Base-by-base conservation (phyloP, 2,888 invertebrate species). In the Aplocera efformata region DNA sequence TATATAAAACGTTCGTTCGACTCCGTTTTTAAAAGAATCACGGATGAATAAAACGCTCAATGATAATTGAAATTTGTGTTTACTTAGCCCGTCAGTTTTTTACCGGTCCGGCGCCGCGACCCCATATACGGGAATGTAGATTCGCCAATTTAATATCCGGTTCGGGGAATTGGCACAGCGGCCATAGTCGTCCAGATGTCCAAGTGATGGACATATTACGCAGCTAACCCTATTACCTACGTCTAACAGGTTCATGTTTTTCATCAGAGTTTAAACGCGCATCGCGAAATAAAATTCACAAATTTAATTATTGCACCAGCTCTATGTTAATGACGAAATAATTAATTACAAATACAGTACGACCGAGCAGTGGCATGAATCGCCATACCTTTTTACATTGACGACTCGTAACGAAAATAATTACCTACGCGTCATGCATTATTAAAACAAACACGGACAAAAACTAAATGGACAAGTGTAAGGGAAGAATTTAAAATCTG, bases 41-140 rank as follows among this genome's bases (percentile, higher is more conserved):
- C 64, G 70, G 75, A 79, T 77, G 68, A 78, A 79, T 76, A 79
- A 83, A 84, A 84, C 71, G 65, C 73, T 73, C 70, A 79, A 82
- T 84, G 78, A 81, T 85, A 82, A 85, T 81, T 84, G 74, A 84
- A 88, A 84, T 85, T 83, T 83, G 83, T 82, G 74, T 81, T 85
- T 80, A 80, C 79, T 81, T 84, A 79, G 71, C 61, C 58, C 55
- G 67, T 46, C 53, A 50, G 60, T 65, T 82, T 84, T 85, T 86
- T 77, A 63, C 59, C 32, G 47, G 56, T 60, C 68, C 77, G 51
- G 79, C 78, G 77, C 82, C 79, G 68, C 48, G 57, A 67, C 68
- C 45, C 82, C 83, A 27, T 82, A 74, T 72, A 78, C 51, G 80
- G 81, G 60, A 73, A 80, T 80, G 81, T 75, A 78, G 75, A 82